phyloP scores from a whole-genome alignment of 2,113 vertebrate genomes.

The Chaetodon auriga region DNA sequence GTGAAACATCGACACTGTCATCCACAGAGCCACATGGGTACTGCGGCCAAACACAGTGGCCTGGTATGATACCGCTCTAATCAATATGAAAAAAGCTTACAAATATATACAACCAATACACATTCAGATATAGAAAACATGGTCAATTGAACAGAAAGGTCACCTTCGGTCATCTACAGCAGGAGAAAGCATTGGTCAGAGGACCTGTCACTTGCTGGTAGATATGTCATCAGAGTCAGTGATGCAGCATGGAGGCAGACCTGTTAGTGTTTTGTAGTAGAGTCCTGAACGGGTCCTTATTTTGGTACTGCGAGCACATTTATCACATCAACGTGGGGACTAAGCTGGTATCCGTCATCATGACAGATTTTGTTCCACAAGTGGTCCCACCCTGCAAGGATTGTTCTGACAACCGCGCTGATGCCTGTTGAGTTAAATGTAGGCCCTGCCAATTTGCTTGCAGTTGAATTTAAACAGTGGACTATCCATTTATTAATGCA shows the following conservation, averaged over 20 bases:
- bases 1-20: background rate
- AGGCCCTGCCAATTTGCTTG: conserved; percentile 17
- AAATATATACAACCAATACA: background rate
- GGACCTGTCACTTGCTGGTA: background rate
- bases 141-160: background rate
- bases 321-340: conserved; percentile 28
- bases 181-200: background rate
- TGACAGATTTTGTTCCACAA: conserved; percentile 35
- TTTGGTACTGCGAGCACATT: conserved; percentile 21
- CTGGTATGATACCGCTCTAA: background rate
- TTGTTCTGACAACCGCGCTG: conserved; percentile 20
- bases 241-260: conserved; percentile 13
- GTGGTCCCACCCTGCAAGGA: background rate
- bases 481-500: conserved; percentile 34
- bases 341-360: conserved; percentile 37
- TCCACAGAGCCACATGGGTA: background rate
- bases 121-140: background rate
- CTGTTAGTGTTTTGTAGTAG: conserved; percentile 13
- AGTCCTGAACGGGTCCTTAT: conserved; percentile 31
- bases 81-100: background rate
- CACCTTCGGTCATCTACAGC: background rate
- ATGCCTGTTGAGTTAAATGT: conserved; percentile 10
- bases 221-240: conserved; percentile 25
- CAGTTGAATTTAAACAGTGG: conserved; percentile 11
- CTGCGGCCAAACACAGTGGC: no score